These are phyloP conservation scores for Penelope pileata DNA, from an alignment of 2,113 vertebrate species.

Conservation along the genomic window DNA sequence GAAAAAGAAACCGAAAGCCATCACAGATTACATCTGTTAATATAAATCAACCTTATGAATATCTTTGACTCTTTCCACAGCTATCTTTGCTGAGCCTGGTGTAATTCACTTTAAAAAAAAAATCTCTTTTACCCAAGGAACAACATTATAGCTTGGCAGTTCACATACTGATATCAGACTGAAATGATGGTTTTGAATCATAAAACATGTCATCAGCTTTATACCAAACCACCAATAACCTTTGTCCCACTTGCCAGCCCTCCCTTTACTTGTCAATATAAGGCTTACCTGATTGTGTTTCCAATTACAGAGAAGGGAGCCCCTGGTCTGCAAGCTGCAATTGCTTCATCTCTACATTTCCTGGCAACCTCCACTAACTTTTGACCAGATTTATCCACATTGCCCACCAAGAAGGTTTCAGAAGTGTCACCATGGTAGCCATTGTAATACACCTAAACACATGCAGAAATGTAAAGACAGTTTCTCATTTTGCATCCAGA, in stretches of 20 bases:
- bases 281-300: conserved; percentile 93
- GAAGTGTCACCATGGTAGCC: conserved; percentile 98
- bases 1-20: conserved; percentile 1
- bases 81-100: conserved; percentile 79
- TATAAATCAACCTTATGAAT: conserved; percentile 57
- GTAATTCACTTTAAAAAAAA: conserved; percentile 81
- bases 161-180: conserved; percentile 89
- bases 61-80: conserved; percentile 75
- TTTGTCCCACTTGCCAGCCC: conserved; percentile 86
- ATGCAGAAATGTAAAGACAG: conserved; percentile 68
- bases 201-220: conserved; percentile 92
- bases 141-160: conserved; percentile 84
- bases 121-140: conserved; percentile 77
- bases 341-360: conserved; percentile 93
- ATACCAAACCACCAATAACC: conserved; percentile 86
- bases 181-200: conserved; percentile 90
- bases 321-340: conserved; percentile 88
- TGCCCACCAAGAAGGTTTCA: conserved; percentile 94
- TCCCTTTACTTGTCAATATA: conserved; percentile 82
- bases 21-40: neutral
- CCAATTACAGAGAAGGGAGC: conserved; percentile 92
- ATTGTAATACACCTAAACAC: conserved; percentile 90
- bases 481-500: conserved; percentile 41
- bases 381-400: conserved; percentile 87
- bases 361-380: conserved; percentile 87